Conservation (phyloP, 2,888 invertebrate genomes). For the Drosophila aldrichi region DNA sequence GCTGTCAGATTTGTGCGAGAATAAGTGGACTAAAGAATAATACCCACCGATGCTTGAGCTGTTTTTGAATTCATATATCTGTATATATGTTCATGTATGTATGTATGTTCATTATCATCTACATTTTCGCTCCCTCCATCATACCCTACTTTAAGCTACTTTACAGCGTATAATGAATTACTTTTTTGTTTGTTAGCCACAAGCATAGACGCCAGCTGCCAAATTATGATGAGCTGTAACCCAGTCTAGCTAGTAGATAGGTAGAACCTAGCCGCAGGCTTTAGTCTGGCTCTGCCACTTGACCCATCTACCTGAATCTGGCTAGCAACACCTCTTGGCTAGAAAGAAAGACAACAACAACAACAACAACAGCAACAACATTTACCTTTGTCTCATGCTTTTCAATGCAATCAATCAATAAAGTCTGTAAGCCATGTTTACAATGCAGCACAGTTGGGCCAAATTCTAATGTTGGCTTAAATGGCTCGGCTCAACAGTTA, state of each 20-base stretch:
- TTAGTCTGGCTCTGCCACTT: conserved; percentile 2
- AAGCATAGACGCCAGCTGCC: conserved; percentile 44
- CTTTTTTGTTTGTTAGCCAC: conserved; percentile 53
- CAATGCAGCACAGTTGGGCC: conserved; percentile 28
- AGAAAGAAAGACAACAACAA: conserved; percentile 9
- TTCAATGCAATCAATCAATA: conserved; percentile 57
- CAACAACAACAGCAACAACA: background rate
- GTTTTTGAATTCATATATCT: background rate
- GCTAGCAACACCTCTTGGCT: conserved; percentile 44
- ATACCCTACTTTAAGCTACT: background rate
- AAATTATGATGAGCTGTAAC: conserved; percentile 61
- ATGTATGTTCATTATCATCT: background rate
- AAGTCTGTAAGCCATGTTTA: conserved; percentile 17
- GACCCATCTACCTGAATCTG: conserved; percentile 7
- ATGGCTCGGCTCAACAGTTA: conserved; percentile 47
- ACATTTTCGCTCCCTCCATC: background rate
- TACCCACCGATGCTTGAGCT: too few relatives aligned
- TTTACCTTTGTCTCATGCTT: conserved; percentile 26
- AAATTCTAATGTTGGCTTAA: conserved; percentile 16
- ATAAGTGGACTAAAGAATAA: rapidly evolving
- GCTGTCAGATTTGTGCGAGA: rapidly evolving
- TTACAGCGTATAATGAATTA: conserved; percentile 20
- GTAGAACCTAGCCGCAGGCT: conserved; percentile 35
- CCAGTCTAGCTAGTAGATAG: conserved; percentile 25
- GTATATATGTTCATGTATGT: background rate